Base-by-base conservation (phyloP, 1,140 invertebrate genomes). In the Diprion similis region DNA sequence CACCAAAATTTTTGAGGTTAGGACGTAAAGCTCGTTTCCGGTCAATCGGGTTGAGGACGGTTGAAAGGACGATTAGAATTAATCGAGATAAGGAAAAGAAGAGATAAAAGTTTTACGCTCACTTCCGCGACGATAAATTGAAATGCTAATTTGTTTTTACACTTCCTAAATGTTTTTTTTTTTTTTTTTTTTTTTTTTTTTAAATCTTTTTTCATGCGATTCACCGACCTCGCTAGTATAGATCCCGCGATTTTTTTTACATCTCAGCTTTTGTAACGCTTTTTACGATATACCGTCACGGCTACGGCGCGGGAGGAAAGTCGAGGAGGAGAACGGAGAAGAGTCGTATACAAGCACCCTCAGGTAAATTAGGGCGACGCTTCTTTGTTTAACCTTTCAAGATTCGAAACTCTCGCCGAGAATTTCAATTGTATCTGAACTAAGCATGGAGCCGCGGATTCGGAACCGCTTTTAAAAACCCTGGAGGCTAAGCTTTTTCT, bases 141-240 rank as follows among this genome's bases (percentile, higher is more conserved):
- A 75, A 79, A 84, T 85, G 80, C 83, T 84, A 85, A 85, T 85
- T 84, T 79, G 81, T 83, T 69, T 72, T 46, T 18, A 37, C 71
- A 15, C 67, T 68, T 6, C 67, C 19, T 59, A 4, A 4, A 59
- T 59, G 7, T 59, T 59, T 59, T 59, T 9, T 8, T 59, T 8
- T 9, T 9, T 59, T n/a, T 59, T 59, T n/a, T 59, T 4, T 59
- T 59, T 59, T 59, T 0, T 59, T 59, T 6, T 59, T n/a, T n/a
- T n/a, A n/a, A n/a, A n/a, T n/a, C n/a, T n/a, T n/a, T 37, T 37
- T 37, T 37, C 2, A 37, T 4, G 24, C 24, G 24, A 1, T 6
- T 37, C 24, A 37, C 24, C 24, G 24, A 37, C 24, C 24, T 37
- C 1, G 6, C 24, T 37, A 1, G 24, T 37, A 37, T 6, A 37